Conservation (phyloP, 2,888 invertebrate species). For the Shargacucullia verbasci region DNA sequence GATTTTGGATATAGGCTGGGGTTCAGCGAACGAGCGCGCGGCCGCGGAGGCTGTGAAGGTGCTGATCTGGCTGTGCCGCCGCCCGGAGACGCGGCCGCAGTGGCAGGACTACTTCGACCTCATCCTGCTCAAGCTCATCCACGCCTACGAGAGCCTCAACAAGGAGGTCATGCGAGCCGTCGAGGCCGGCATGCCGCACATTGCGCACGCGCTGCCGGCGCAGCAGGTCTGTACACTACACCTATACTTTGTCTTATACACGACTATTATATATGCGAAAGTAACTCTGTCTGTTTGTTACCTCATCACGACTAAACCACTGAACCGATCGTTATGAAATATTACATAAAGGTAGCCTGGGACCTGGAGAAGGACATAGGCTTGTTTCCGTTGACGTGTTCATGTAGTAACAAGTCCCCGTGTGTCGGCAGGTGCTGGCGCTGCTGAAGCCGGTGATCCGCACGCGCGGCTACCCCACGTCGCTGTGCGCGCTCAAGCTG, state of each 20-base stretch:
- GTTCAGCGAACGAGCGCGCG: conserved; percentile 89
- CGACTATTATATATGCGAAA: too few species aligned
- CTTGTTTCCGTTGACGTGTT: too few species aligned
- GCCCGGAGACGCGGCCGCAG: conserved; percentile 92
- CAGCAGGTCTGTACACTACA: conserved; percentile 85
- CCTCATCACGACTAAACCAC: too few species aligned
- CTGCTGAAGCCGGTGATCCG: conserved; percentile 95
- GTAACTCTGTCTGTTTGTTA: too few species aligned
- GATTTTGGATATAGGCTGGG: too few species aligned
- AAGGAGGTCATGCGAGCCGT: conserved; percentile 95
- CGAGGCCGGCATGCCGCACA: conserved; percentile 93
- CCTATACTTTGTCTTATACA: too few species aligned
- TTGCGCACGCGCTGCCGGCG: conserved; percentile 95
- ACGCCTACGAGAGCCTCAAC: conserved; percentile 93
- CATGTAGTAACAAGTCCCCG: background rate
- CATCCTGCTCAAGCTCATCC: conserved; percentile 95
- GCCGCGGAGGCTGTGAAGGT: conserved; percentile 94
- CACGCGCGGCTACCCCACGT: conserved; percentile 95
- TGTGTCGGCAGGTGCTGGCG: conserved; percentile 86
- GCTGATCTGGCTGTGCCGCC: conserved; percentile 95
- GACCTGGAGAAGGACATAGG: too few species aligned
- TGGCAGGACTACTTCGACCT: conserved; percentile 97
- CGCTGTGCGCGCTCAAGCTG: conserved; percentile 97
- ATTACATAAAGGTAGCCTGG: too few species aligned
- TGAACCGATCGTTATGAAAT: too few species aligned